Evolutionary conservation across 2,797 vertebrate species (phyloP).

Genomic region (Pseudocheirus occidentalis): DNA sequence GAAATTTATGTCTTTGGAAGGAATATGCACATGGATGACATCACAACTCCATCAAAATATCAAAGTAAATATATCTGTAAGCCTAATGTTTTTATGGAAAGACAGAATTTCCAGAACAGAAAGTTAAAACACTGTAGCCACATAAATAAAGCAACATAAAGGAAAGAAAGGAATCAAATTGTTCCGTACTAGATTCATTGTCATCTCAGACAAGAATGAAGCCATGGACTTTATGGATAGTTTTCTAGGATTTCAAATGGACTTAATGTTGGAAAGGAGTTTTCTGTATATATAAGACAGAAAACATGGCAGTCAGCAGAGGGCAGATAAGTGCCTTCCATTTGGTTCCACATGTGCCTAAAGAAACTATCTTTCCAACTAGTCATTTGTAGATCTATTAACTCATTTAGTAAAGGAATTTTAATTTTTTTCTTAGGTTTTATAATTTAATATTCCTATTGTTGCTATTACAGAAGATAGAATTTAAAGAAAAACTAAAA

Average conservation of each 20-base stretch:
- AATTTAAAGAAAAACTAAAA: constrained; percentile 39
- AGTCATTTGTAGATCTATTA: constrained; percentile 19
- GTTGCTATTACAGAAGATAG: constrained; percentile 43
- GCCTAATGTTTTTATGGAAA: not conserved
- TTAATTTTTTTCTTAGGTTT: constrained; percentile 38
- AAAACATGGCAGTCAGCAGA: not conserved
- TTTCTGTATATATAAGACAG: constrained; percentile 6
- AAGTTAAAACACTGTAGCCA: constrained; percentile 9
- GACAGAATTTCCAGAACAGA: constrained; percentile 12
- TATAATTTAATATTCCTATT: constrained; percentile 28
- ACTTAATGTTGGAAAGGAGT: not conserved
- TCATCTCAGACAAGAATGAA: not conserved
- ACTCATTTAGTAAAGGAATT: constrained; percentile 25
- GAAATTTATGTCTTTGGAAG: not conserved
- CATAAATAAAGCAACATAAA: not conserved
- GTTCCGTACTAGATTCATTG: not conserved
- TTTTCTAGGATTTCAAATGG: not conserved
- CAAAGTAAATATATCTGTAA: not conserved
- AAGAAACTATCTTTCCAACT: constrained; percentile 17
- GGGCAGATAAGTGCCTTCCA: not conserved
- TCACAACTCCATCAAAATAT: not conserved
- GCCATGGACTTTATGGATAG: not conserved
- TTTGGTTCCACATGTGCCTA: constrained; percentile 10
- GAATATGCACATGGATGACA: not conserved
- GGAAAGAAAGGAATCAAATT: constrained; percentile 6